These are phyloP conservation scores for Micrasema longulum DNA, from an alignment of 1,140 invertebrate species.

Conservation along the genomic window DNA sequence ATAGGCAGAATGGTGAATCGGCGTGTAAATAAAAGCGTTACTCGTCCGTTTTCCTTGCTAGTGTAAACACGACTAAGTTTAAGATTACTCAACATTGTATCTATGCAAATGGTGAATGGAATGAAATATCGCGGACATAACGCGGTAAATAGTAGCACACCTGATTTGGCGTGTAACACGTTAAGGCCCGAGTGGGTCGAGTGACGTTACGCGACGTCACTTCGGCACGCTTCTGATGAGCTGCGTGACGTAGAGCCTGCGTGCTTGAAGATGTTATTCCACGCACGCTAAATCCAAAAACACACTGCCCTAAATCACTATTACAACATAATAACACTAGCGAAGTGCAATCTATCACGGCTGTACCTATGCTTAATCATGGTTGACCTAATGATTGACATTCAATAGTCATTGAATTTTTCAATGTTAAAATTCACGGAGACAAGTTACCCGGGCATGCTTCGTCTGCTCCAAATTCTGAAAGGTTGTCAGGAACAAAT, in stretches of 20 bases:
- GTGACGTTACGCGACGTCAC: slow-evolving; percentile 18
- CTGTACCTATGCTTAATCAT: not conserved
- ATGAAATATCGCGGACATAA: slow-evolving; percentile 14
- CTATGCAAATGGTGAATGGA: slow-evolving; percentile 21
- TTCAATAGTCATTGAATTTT: too few relatives aligned
- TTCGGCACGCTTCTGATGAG: slow-evolving; percentile 22
- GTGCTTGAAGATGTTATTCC: slow-evolving; percentile 22
- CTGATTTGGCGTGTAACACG: slow-evolving; percentile 27
- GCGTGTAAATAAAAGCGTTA: too few relatives aligned
- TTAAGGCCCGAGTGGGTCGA: not conserved
- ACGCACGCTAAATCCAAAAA: slow-evolving; percentile 26
- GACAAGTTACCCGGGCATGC: too few relatives aligned
- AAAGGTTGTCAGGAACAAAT: too few relatives aligned
- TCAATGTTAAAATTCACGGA: too few relatives aligned
- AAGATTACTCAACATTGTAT: too few relatives aligned
- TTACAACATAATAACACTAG: not conserved
- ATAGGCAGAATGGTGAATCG: too few relatives aligned
- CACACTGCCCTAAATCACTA: slow-evolving; percentile 25
- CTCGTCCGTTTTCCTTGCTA: too few relatives aligned
- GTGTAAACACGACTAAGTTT: too few relatives aligned
- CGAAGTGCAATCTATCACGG: slow-evolving; percentile 1
- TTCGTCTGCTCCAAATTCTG: too few relatives aligned
- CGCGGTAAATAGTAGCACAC: slow-evolving; percentile 1
- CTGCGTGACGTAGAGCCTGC: slow-evolving; percentile 20
- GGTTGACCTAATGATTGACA: not conserved